Conservation (phyloP, 2,113 vertebrate genomes). For the Phyllostomus hastatus region DNA sequence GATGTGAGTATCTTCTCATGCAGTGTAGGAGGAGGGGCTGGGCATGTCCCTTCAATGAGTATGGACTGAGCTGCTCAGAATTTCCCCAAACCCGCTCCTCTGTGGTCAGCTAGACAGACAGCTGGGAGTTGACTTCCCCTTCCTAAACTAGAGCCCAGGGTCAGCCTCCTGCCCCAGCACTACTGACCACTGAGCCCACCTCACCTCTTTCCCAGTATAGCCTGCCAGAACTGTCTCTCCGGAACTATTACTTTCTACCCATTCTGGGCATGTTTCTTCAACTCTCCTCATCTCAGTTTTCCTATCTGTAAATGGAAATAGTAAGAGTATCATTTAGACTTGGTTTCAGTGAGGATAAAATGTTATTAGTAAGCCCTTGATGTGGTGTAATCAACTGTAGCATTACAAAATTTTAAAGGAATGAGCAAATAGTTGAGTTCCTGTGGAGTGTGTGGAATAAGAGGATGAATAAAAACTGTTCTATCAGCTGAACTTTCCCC, state of each 20-base stretch:
- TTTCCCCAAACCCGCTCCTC: neutral
- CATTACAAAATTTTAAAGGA: neutral
- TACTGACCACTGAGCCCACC: neutral
- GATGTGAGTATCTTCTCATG: accelerated
- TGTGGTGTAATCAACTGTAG: neutral
- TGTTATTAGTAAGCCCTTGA: neutral
- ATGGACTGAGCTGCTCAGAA: neutral
- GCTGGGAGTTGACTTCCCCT: neutral
- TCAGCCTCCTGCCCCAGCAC: neutral
- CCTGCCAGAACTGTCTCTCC: neutral
- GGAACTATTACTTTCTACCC: neutral
- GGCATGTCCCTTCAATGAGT: neutral
- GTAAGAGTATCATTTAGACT: neutral
- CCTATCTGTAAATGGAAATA: neutral
- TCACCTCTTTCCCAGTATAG: neutral
- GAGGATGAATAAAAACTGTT: no score
- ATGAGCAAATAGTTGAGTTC: neutral
- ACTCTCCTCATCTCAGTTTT: neutral
- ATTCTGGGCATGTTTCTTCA: neutral
- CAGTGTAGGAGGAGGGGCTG: accelerated
- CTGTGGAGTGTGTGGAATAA: no score
- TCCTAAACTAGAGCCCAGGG: neutral
- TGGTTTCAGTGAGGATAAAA: neutral
- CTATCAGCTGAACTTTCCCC: neutral
- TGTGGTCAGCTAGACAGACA: neutral